Conservation (phyloP, 2,113 vertebrate species). For the Lasiurus cinereus region DNA sequence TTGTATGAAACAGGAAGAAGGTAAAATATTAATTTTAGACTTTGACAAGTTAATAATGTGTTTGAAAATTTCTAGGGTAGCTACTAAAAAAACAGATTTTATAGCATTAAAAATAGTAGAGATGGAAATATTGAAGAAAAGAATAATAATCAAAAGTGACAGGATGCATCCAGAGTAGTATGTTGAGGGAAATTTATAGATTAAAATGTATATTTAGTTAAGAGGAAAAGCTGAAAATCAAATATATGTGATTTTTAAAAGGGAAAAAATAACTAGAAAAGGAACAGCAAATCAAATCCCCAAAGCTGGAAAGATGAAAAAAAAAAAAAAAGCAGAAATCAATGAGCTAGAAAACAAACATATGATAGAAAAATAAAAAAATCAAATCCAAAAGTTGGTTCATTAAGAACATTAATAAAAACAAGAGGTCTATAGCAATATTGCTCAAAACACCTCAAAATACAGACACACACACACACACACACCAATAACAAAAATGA, state of each 20-base stretch:
- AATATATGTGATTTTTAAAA: neutral
- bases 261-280: neutral
- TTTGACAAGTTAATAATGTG: neutral
- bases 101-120: neutral
- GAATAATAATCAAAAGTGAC: neutral
- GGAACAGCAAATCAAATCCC: neutral
- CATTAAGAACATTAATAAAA: slow-evolving; percentile 34
- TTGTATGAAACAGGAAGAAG: neutral
- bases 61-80: neutral
- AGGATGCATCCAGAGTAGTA: neutral
- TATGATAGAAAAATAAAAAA: neutral
- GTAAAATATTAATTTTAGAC: slow-evolving; percentile 13
- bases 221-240: slow-evolving; percentile 29
- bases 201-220: slow-evolving; percentile 22
- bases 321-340: neutral
- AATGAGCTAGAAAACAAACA: slow-evolving; percentile 14
- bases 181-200: neutral
- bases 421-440: neutral
- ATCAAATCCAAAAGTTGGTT: neutral
- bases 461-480: neutral
- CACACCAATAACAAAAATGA: neutral
- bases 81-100: neutral
- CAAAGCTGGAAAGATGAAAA: neutral
- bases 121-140: neutral
- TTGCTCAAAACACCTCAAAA: neutral